Evolutionary conservation across 2,113 vertebrate species (phyloP), one percentile per base, ranked within the genome.

Genomic region (Hydropotes inermis): DNA sequence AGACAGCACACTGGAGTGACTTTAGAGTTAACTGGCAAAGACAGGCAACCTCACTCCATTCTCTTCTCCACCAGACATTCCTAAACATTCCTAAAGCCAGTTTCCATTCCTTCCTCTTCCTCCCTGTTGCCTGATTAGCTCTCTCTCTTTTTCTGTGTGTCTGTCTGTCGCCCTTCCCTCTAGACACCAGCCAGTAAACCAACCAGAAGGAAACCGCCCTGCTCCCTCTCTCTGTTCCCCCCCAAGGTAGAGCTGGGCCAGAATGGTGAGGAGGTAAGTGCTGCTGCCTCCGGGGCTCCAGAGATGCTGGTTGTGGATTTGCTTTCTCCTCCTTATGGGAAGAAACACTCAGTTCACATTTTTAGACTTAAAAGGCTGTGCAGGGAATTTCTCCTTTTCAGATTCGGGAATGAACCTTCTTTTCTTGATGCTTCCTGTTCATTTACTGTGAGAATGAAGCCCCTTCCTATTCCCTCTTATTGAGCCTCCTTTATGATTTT

Each of bases 261-360:
- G 92, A 99, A 98, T 82, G 98, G 98, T 90, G 99, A 99, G 83
- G 98, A 99, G 98, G 99, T 99, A 98, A 99, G 98, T 98, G 98
- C 95, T 33, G n/a, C 30, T 19, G 43, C 57, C 16, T 21, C 16
- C 3, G 8, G 81, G 25, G 9, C 57, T 47, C 36, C 13, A 54
- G 78, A 30, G 70, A 43, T 4, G 23, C 76, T n/a, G 70, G 6
- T 15, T 2, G 0, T 1, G 55, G 30, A 17, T 10, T 7, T 55
- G 12, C 88, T 28, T 16, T 25, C 78, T 64, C 54, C 67, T 47
- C 0, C 61, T 45, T 16, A 1, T 2, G 11, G 79, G 27, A 89
- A 36, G 27, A 76, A 50, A 13, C 50, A 1, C 17, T 25, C 3
- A 58, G 33, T 11, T 7, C 85, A 30, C 16, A 23, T 17, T 0